Base-by-base conservation (phyloP, 2,797 vertebrate species). In the Myripristis jacobus region DNA sequence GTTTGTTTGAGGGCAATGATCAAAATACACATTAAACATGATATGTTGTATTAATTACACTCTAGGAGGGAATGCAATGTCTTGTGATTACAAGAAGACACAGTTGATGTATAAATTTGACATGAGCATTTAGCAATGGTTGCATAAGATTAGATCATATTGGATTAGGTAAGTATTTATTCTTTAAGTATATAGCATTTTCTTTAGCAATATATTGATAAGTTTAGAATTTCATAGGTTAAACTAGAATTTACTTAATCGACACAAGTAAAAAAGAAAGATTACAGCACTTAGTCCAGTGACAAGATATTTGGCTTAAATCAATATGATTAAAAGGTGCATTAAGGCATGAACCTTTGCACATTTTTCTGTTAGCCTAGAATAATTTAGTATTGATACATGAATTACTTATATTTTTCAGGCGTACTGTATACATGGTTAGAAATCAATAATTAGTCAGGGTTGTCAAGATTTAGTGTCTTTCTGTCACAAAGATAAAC, bases 401-500 rank as follows among this genome's bases (percentile, higher is more conserved):
- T 1, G 46, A 4, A 50, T 12, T 16, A 70, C 6, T 25, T 41
- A 43, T 41, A 12, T 61, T 68, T 50, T 68, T 74, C 15, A 56
- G 54, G 12, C 68, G 25, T 27, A 50, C 18, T 60, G 31, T 63
- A 72, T 29, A 69, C 66, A 36, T 11, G 22, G 41, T 1, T 12
- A 47, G 24, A 43, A 41, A 47, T 75, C 60, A 68, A 55, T 58
- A 51, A 67, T 76, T 38, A 73, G 62, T 47, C 53, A 53, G 27
- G 53, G 24, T 69, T 75, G 75, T 18, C 48, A 64, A 65, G n/a
- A 8, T 41, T 54, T n/a, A n/a, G n/a, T n/a, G 24, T 34, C 25
- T 48, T 62, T 60, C 31, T 70, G 67, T 70, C 54, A 47, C 47
- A 56, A 74, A 81, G 53, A 81, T 54, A 66, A 79, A 80, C 74